Evolutionary conservation across 2,797 vertebrate species (phyloP).

Genomic region (Rhodeus uyekii): DNA sequence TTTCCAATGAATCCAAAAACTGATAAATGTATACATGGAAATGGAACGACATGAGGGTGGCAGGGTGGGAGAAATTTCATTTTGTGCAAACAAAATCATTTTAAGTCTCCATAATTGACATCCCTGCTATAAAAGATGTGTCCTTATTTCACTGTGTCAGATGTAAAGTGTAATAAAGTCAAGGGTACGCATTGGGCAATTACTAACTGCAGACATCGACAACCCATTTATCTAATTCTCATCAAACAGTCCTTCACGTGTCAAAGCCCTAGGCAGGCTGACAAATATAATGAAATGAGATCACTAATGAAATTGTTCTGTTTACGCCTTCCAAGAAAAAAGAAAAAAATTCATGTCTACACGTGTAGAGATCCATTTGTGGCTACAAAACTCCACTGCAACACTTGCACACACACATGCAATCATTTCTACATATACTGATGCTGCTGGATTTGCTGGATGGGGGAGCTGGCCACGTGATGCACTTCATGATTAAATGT

Average conservation of each 20-base stretch:
- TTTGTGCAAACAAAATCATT: not conserved
- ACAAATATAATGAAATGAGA: slow-evolving; percentile 30
- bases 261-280: slow-evolving; percentile 6
- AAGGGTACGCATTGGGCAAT: slow-evolving; percentile 13
- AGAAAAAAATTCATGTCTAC: not conserved
- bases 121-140: not conserved
- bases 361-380: not conserved
- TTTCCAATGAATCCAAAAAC: not conserved
- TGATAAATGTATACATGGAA: not conserved
- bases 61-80: not conserved
- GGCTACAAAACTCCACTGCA: slow-evolving; percentile 6
- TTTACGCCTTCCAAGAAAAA: slow-evolving; percentile 43
- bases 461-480: slow-evolving; percentile 38
- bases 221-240: slow-evolving; percentile 13
- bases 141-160: slow-evolving; percentile 31
- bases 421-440: slow-evolving; percentile 3
- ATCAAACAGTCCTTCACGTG: slow-evolving; percentile 29
- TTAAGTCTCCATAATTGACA: slow-evolving; percentile 4
- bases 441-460: slow-evolving; percentile 27
- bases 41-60: not conserved
- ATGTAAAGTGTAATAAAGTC: slow-evolving; percentile 30
- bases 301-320: slow-evolving; percentile 31
- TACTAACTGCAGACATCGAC: slow-evolving; percentile 5
- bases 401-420: not conserved
- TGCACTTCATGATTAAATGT: slow-evolving; percentile 52